A percentile compares a stretch with the other conserved stretches of the same genome.
Evolutionary conservation across 2,797 vertebrate genomes (phyloP).

Genomic region (Telmatherina bonti): DNA sequence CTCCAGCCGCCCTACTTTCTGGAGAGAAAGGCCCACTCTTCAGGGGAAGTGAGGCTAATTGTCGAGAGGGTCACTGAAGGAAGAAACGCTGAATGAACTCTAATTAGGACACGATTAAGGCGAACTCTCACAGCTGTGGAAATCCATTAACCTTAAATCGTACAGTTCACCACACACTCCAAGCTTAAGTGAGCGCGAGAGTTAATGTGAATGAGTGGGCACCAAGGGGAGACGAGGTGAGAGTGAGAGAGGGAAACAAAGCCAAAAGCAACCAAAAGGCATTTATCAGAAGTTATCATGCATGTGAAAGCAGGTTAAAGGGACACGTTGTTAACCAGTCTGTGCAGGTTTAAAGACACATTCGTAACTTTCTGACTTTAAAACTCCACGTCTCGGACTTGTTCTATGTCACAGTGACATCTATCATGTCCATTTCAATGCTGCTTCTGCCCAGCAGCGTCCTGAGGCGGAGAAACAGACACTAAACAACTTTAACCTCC

Average conservation of each 20-base stretch:
- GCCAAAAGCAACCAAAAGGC: not conserved
- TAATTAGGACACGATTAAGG: conserved; percentile 71
- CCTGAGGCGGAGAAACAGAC: too few relatives aligned
- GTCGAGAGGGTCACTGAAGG: conserved; percentile 51
- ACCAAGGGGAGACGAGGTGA: not conserved
- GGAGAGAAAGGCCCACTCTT: conserved; percentile 18
- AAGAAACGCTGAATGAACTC: conserved; percentile 59
- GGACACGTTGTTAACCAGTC: too few relatives aligned
- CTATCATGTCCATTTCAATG: too few relatives aligned
- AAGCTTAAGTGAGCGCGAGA: conserved; percentile 20
- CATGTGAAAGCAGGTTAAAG: too few relatives aligned
- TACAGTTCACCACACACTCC: conserved; percentile 61
- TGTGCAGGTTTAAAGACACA: too few relatives aligned
- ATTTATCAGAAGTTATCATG: not conserved
- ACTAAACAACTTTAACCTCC: too few relatives aligned
- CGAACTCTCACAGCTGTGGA: conserved; percentile 63
- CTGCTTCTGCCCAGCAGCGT: too few relatives aligned
- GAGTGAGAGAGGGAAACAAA: not conserved
- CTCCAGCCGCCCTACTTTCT: conserved; percentile 49
- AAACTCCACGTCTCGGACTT: too few relatives aligned
- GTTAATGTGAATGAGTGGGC: conserved; percentile 10
- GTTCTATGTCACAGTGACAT: too few relatives aligned
- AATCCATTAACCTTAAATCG: conserved; percentile 76
- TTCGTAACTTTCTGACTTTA: too few relatives aligned
- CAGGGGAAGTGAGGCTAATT: conserved; percentile 45